A percentile compares a stretch with the other conserved stretches of the same genome.
These are phyloP conservation scores for Eristalis intricaria DNA, from an alignment of 2,888 invertebrate genomes.

Conservation along the genomic window DNA sequence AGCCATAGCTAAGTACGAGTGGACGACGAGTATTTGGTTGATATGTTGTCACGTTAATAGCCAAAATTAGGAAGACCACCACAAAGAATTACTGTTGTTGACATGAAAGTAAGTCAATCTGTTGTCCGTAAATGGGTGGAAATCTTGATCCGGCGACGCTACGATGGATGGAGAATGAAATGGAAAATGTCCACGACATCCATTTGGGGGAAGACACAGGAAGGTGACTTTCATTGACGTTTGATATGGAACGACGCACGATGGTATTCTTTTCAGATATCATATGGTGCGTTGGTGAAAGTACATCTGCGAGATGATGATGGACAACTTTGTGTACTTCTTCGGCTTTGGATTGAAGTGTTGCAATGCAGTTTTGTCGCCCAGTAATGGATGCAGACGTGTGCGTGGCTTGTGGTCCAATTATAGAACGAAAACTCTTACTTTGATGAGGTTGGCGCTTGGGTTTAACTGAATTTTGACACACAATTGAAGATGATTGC, in stretches of 20 bases:
- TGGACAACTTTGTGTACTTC: not conserved
- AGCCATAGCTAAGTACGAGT: not conserved
- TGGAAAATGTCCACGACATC: constrained; percentile 6
- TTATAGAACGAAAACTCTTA: too few relatives aligned
- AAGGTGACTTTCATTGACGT: constrained; percentile 9
- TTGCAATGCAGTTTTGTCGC: not conserved
- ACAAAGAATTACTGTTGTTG: constrained; percentile 49
- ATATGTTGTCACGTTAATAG: constrained; percentile 53
- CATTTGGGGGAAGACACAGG: not conserved
- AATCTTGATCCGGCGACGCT: constrained; percentile 26
- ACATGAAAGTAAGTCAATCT: constrained; percentile 66
- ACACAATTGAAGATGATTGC: too few relatives aligned
- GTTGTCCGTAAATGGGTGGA: constrained; percentile 23
- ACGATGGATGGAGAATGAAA: constrained; percentile 24
- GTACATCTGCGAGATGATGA: not conserved
- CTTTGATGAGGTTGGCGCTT: too few relatives aligned
- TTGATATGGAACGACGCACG: not conserved
- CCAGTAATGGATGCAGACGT: not conserved
- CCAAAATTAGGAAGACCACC: constrained; percentile 66
- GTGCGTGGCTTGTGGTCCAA: too few relatives aligned
- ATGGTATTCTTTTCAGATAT: not conserved
- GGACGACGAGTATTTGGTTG: constrained; percentile 35
- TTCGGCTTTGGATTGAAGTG: not conserved
- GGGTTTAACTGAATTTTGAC: too few relatives aligned
- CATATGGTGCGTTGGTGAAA: not conserved